Conservation (phyloP, 2,113 vertebrate species). For the Scolopax mira region DNA sequence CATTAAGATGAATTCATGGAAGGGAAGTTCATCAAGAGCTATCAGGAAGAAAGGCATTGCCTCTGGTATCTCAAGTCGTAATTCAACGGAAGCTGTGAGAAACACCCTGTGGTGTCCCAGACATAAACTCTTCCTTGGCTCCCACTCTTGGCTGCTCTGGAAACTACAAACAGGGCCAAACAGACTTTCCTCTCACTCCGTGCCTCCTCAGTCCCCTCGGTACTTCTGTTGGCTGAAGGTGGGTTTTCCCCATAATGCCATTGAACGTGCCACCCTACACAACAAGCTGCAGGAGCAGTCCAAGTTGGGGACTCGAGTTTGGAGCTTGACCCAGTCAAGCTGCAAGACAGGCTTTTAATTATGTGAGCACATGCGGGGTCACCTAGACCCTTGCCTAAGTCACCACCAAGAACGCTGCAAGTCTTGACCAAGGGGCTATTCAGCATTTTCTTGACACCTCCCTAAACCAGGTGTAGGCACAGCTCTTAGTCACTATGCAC, state of each 20-base stretch:
- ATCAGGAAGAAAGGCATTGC: not conserved
- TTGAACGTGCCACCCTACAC: too few relatives aligned
- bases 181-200: not conserved
- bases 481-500: accelerated
- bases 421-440: accelerated
- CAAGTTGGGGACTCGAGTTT: not conserved
- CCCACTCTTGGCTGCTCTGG: not conserved
- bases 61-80: not conserved
- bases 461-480: not conserved
- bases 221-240: not conserved
- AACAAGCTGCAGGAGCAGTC: not conserved
- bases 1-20: not conserved
- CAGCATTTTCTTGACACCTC: not conserved
- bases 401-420: not conserved
- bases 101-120: not conserved
- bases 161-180: accelerated
- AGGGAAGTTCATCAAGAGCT: not conserved
- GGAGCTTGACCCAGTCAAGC: not conserved
- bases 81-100: not conserved
- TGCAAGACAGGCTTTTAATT: not conserved
- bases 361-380: accelerated
- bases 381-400: not conserved
- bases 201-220: accelerated
- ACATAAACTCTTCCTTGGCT: not conserved
- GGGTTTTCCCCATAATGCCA: not conserved